phyloP scores from a whole-genome alignment of 1,140 invertebrate species.

The Drosophila obscura region DNA sequence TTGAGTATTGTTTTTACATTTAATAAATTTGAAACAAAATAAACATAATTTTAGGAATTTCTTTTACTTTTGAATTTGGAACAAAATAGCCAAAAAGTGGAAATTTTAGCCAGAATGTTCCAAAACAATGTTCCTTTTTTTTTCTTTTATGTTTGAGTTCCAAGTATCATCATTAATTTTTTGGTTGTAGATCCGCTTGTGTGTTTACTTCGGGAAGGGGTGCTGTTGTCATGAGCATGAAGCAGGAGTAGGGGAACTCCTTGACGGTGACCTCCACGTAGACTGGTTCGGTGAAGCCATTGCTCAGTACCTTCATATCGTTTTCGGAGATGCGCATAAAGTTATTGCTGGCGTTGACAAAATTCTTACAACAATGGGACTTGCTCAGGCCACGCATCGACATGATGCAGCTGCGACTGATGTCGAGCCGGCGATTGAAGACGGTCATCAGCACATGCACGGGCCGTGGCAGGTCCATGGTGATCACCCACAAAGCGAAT shows the following conservation, averaged over 20 bases:
- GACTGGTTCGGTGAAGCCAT: constrained; percentile 34
- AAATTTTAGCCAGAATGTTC: no score
- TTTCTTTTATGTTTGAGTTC: no score
- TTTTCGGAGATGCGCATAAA: constrained; percentile 37
- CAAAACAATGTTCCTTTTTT: no score
- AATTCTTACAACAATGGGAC: constrained; percentile 16
- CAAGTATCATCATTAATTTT: no score
- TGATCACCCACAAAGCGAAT: constrained; percentile 44
- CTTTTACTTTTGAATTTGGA: no score
- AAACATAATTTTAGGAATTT: no score
- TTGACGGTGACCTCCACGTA: constrained; percentile 50
- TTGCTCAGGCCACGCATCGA: constrained; percentile 25
- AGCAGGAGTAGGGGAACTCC: constrained; percentile 9
- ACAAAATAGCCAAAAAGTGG: no score
- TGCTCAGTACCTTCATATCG: constrained; percentile 39
- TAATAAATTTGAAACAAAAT: no score
- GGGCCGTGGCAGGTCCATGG: constrained; percentile 20
- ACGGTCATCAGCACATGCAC: constrained; percentile 38
- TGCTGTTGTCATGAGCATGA: no score
- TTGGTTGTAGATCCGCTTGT: no score
- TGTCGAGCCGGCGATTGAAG: constrained; percentile 50
- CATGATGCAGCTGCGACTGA: constrained; percentile 41
- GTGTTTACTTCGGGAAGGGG: no score
- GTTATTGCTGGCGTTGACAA: constrained; percentile 10
- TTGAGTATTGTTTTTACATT: no score